phyloP scores from a whole-genome alignment of 2,113 vertebrate species.

The cattle (Bos taurus) region ARS-UCD2.0 NC_037357.1:129606501-129607000 shows the following conservation, averaged over 20 bases:
- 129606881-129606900: not conserved
- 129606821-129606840: not conserved
- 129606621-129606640: slow-evolving; percentile 22
- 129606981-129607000: not conserved
- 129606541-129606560: not conserved
- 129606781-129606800: not conserved
- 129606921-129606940: not conserved
- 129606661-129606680: not conserved
- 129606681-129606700: not conserved
- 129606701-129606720: not conserved
- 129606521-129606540: slow-evolving; percentile 35
- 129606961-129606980: not conserved
- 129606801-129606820: not conserved
- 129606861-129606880: not conserved
- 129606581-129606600: not conserved
- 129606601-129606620: slow-evolving; percentile 32
- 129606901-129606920: not conserved
- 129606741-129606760: not conserved
- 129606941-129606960: not conserved
- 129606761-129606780: not conserved
- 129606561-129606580: slow-evolving; percentile 46
- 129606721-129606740: not conserved
- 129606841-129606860: not conserved
- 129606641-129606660: not conserved
- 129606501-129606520: slow-evolving; percentile 19